phyloP scores from a whole-genome alignment of 2,797 vertebrate genomes.

The Phaenicophaeus curvirostris region DNA sequence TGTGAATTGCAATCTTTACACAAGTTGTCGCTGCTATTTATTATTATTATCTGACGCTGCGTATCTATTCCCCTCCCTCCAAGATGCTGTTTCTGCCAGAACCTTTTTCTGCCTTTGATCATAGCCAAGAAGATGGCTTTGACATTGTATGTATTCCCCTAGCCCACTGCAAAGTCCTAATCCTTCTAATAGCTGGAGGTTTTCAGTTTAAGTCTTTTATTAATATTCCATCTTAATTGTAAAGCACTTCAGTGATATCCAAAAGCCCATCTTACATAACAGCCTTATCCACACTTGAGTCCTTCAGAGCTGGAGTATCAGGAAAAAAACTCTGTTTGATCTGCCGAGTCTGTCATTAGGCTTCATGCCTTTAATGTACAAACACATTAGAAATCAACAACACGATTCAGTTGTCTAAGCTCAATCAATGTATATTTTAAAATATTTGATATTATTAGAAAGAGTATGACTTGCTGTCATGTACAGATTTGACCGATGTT shows the following conservation, averaged over 20 bases:
- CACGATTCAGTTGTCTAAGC: background rate
- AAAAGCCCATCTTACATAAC: constrained; percentile 63
- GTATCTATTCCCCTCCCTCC: background rate
- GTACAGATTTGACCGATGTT: background rate
- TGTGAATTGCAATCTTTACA: background rate
- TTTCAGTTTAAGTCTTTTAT: constrained; percentile 62
- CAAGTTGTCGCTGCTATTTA: background rate
- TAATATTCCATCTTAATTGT: constrained; percentile 71
- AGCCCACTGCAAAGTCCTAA: constrained; percentile 36
- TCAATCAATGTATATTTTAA: background rate
- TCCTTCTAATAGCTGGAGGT: constrained; percentile 66
- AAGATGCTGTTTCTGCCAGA: background rate
- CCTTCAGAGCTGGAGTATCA: constrained; percentile 38
- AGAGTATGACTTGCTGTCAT: background rate
- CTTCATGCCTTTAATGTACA: background rate
- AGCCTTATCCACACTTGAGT: constrained; percentile 56
- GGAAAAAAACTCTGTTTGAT: constrained; percentile 41
- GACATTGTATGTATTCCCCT: constrained; percentile 1
- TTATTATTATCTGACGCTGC: background rate
- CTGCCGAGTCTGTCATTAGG: constrained; percentile 23
- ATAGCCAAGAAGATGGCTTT: constrained; percentile 15
- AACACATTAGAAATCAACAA: constrained; percentile 13
- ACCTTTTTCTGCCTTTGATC: constrained; percentile 43
- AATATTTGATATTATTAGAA: constrained; percentile 41
- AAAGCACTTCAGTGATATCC: constrained; percentile 54